phyloP scores from a whole-genome alignment of 2,797 vertebrate species.

The Enteromius mattozi region DNA sequence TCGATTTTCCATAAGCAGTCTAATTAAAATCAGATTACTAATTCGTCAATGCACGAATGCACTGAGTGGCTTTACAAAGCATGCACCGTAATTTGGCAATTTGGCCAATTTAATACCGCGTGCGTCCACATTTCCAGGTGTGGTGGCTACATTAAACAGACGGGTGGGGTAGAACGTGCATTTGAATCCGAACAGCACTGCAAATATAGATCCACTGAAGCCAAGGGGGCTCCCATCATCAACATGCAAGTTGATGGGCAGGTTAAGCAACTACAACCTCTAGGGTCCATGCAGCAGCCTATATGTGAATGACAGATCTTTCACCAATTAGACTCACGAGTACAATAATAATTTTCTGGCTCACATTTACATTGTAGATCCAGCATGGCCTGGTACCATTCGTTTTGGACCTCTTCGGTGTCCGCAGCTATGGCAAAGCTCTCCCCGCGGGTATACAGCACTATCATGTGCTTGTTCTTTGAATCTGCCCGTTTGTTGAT shows the following conservation, averaged over 20 bases:
- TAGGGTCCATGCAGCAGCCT: constrained; percentile 9
- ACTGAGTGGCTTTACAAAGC: background rate
- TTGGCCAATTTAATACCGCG: constrained; percentile 24
- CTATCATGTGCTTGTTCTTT: constrained; percentile 85
- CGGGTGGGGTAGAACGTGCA: constrained; percentile 48
- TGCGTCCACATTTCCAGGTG: constrained; percentile 29
- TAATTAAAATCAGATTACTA: background rate
- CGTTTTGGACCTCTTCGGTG: constrained; percentile 81
- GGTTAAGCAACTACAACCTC: constrained; percentile 9
- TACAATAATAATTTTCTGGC: constrained; percentile 52
- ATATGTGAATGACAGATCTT: constrained; percentile 20
- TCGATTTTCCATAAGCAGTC: background rate
- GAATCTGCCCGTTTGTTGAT: constrained; percentile 85
- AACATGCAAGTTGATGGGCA: constrained; percentile 20
- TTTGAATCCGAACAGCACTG: constrained; percentile 14
- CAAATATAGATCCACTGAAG: constrained; percentile 34
- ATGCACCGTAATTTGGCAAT: background rate
- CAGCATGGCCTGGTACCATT: constrained; percentile 85
- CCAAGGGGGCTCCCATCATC: constrained; percentile 32
- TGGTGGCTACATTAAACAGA: constrained; percentile 33
- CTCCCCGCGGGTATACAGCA: constrained; percentile 83
- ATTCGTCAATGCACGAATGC: background rate
- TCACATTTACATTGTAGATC: constrained; percentile 84
- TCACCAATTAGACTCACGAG: background rate
- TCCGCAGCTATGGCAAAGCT: constrained; percentile 85